These are phyloP conservation scores for Panagrolaimus sp. DNA, from an alignment of 1,140 invertebrate species.

Conservation along the genomic window DNA sequence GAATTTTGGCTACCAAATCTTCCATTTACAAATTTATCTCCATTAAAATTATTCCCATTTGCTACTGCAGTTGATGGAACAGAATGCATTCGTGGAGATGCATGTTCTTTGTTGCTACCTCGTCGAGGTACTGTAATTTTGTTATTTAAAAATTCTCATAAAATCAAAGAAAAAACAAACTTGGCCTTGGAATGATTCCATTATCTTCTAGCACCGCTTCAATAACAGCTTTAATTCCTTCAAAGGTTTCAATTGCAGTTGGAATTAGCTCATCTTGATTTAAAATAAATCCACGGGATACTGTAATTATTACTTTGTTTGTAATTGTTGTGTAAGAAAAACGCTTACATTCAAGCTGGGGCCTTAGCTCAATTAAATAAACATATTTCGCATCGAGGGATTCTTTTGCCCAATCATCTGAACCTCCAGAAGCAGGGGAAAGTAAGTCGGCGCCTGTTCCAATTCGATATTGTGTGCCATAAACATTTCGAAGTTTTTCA, in stretches of 20 bases:
- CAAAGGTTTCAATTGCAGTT: constrained; percentile 71
- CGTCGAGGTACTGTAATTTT: constrained; percentile 5
- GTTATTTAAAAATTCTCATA: not conserved
- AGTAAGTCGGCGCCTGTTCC: constrained; percentile 47
- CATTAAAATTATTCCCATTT: not conserved
- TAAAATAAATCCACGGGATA: constrained; percentile 60
- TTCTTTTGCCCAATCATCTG: constrained; percentile 57
- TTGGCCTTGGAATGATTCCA: constrained; percentile 12
- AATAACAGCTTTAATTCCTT: constrained; percentile 59
- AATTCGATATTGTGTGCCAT: constrained; percentile 47
- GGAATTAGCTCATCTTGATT: constrained; percentile 65
- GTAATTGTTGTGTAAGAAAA: too few species aligned
- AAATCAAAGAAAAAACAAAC: not conserved
- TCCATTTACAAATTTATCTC: not conserved
- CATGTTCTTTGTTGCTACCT: not conserved
- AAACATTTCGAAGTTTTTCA: constrained; percentile 30
- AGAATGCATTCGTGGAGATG: not conserved
- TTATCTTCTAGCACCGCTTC: constrained; percentile 28
- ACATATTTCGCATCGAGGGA: constrained; percentile 54
- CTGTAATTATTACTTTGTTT: too few species aligned
- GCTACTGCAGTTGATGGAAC: not conserved
- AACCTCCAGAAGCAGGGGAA: constrained; percentile 57
- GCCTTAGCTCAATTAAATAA: constrained; percentile 51
- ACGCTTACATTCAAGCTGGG: constrained; percentile 38
- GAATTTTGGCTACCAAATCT: not conserved